Base-by-base conservation (phyloP, 2,797 vertebrate genomes). In the Lepus oiostolus region DNA sequence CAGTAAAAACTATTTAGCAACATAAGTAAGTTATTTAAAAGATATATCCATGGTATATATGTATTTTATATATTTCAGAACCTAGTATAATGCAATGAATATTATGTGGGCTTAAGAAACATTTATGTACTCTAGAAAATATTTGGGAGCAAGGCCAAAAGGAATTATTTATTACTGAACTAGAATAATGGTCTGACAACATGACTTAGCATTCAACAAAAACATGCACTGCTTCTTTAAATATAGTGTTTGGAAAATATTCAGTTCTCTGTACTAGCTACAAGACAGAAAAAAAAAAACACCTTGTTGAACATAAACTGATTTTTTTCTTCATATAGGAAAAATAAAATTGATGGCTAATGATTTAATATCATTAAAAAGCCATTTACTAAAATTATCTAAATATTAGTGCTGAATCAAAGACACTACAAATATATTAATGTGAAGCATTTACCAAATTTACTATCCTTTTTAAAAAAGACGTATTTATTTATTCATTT, bases 21-120 rank as follows among this genome's bases (percentile, higher is more conserved):
- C 72, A 77, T 72, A 86, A 72, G 8, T 38, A 67, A 22, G 28
- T 16, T 71, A n/a, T 76, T 76, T 87, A 88, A 80, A 74, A 89
- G 4, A 8, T 68, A 17, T 38, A 2, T 26, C 22, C 2, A 52
- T 62, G n/a, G 8, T 24, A 60, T 60, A 65, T 0, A 3, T 35
- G 1, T 35, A 35, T 35, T 68, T 9, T 32, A 50, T 50, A 75
- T 26, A 21, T 21, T 63, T 83, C 54, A 58, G n/a, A 76, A 88
- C 1, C 52, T 89, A 68, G 13, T 60, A 26, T 35, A 24, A 32
- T 42, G 10, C 5, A 72, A 22, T 67, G 14, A 75, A 58, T 84
- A 54, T 63, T 24, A 75, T 22, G 8, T 70, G 52, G 32, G 3
- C 32, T 81, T 91, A 75, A 68, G 35, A 90, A 50, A 62, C 74